These are phyloP conservation scores for Trichogramma evanescens DNA, from an alignment of 2,888 invertebrate genomes.

Conservation along the genomic window DNA sequence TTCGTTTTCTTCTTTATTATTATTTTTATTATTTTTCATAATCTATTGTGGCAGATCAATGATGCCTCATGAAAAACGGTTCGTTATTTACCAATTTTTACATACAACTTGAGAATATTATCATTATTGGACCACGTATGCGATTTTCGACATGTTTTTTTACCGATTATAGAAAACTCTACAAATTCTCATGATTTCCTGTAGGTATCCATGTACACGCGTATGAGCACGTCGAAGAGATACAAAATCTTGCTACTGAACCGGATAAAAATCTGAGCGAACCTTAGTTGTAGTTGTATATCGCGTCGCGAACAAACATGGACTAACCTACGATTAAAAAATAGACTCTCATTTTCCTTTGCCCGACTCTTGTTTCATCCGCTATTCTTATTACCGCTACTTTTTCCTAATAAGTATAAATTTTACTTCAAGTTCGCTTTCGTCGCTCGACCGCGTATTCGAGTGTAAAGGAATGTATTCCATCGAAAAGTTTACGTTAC, in stretches of 20 bases:
- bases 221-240: too few species aligned
- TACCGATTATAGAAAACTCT: too few species aligned
- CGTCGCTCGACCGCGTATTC: not conserved
- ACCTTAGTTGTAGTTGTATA: not conserved
- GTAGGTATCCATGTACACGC: too few species aligned
- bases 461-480: too few species aligned
- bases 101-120: too few species aligned
- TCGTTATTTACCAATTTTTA: too few species aligned
- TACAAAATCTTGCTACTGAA: too few species aligned
- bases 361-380: constrained; percentile 3
- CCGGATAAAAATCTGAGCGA: too few species aligned
- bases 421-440: constrained; percentile 18
- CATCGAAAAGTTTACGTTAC: not conserved
- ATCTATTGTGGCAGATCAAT: too few species aligned
- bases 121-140: too few species aligned
- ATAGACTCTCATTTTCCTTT: not conserved
- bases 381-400: constrained; percentile 7
- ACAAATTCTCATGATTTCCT: too few species aligned
- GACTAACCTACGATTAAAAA: not conserved
- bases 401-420: constrained; percentile 7
- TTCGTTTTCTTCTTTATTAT: not conserved
- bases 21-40: constrained; percentile 1
- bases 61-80: too few species aligned
- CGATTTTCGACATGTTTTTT: not conserved
- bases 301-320: not conserved